Percentiles rank a stretch among this genome's conserved stretches.
Evolutionary conservation across 2,113 vertebrate species (phyloP).

Genomic region (Octodon degus): DNA sequence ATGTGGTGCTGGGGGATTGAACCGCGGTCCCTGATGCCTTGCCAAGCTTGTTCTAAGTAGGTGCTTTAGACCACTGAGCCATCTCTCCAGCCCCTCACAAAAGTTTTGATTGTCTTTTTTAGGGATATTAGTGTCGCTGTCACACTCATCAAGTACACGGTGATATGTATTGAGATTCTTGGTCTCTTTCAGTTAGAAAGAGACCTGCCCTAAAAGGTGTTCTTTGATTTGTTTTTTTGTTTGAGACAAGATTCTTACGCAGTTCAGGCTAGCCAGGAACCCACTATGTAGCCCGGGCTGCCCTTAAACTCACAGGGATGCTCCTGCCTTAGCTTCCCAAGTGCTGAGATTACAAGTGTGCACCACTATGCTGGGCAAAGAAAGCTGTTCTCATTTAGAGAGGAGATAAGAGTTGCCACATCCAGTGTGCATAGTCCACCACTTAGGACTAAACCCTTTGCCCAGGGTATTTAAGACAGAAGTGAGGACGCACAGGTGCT

Average conservation of each 20-base stretch:
- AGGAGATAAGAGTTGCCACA: neutral
- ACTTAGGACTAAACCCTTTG: constrained; percentile 1
- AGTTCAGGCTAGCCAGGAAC: neutral
- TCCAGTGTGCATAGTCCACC: neutral
- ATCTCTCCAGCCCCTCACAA: no score
- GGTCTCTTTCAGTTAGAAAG: constrained; percentile 16
- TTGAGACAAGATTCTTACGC: neutral
- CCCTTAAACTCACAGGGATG: neutral
- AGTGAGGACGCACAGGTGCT: neutral
- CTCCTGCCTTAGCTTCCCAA: neutral
- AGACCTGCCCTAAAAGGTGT: neutral
- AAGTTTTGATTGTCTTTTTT: neutral
- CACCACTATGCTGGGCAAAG: neutral
- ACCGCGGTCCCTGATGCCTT: no score
- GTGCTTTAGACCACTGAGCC: no score
- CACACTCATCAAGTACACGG: neutral
- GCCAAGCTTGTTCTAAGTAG: no score
- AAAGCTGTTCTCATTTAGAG: neutral
- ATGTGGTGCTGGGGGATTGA: no score
- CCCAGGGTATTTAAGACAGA: constrained; percentile 10
- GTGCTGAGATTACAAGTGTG: neutral
- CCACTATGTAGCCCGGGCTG: neutral
- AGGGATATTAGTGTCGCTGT: neutral
- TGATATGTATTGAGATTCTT: neutral
- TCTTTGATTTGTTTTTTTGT: neutral